Percentiles rank a stretch among this genome's conserved stretches.
These are phyloP conservation scores for Dynastes tityus DNA, from an alignment of 2,888 invertebrate species.

Conservation along the genomic window DNA sequence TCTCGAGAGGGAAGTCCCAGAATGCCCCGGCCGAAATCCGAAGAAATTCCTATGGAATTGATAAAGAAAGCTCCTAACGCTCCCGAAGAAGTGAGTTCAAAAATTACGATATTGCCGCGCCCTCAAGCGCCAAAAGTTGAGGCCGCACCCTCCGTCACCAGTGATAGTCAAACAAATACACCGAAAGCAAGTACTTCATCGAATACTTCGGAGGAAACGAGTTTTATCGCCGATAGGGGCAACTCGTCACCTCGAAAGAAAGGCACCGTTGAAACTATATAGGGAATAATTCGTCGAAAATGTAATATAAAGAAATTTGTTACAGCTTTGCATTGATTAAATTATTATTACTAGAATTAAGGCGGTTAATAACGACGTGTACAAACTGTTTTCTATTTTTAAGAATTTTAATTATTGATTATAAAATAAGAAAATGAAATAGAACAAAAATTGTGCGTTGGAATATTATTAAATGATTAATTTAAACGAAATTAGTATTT, in stretches of 20 bases:
- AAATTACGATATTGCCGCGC: conserved; percentile 69
- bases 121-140: conserved; percentile 69
- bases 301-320: conserved; percentile 40
- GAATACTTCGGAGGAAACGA: conserved; percentile 82
- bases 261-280: conserved; percentile 73
- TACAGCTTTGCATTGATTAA: conserved; percentile 40
- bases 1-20: conserved; percentile 84
- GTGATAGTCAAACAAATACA: conserved; percentile 84
- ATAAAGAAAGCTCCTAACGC: conserved; percentile 77
- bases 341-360: conserved; percentile 41
- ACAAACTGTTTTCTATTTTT: conserved; percentile 52
- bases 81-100: conserved; percentile 69
- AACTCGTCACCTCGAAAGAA: conserved; percentile 63
- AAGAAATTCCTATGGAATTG: conserved; percentile 87
- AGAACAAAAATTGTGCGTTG: conserved; percentile 31
- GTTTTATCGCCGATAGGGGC: conserved; percentile 79
- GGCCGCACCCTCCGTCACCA: conserved; percentile 55
- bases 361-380: conserved; percentile 45
- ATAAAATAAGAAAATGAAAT: conserved; percentile 32
- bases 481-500: background rate
- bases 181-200: conserved; percentile 55
- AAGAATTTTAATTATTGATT: conserved; percentile 51
- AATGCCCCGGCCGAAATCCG: conserved; percentile 82
- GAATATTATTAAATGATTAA: conserved; percentile 33
- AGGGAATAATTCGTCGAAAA: conserved; percentile 54